Evolutionary conservation across 2,888 invertebrate genomes (phyloP), one percentile per base, ranked within the genome.

Genomic region (Mesorhabditis sp.): DNA sequence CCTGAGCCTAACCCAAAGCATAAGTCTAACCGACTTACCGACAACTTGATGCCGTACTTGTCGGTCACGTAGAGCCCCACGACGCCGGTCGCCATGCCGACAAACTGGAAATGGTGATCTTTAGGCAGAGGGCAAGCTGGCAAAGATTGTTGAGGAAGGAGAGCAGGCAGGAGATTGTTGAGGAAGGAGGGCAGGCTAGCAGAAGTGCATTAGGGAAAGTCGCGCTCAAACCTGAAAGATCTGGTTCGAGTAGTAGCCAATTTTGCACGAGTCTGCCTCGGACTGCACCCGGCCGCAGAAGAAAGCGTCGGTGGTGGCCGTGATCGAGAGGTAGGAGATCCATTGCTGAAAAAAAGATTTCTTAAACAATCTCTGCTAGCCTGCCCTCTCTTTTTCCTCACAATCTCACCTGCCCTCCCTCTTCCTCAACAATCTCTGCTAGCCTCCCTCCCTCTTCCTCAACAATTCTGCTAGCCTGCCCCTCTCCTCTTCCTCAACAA

Each of bases 51-150:
- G n/a, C 83, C 84, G 66, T 76, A 76, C 64, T 75, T 72, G 10
- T 87, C 87, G 0, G 86, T 82, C 13, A 87, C 73, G 72, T 77
- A 83, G 80, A 83, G 82, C 66, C 83, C 83, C 50, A 80, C 73
- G 42, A 83, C 69, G 7, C 84, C 84, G 28, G 79, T 81, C 62
- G 82, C 65, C 15, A 80, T 74, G n/a, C 80, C 82, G 43, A 82
- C 81, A n/a, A 78, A 71, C 76, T 83, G 76, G 65, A 76, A 64
- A 42, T 10, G 28, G 28, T n/a, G 28, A 28, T 28, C 1, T 1
- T 28, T 28, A 28, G 28, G 28, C 1, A 28, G 28, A 28, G 28
- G 28, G 28, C 28, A 28, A 2, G 28, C 28, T 28, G 2, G 28
- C 28, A 28, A 2, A 28, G 28, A 28, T 28, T n/a, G n/a, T n/a